These are phyloP conservation scores for Empis stercorea DNA, from an alignment of 2,888 invertebrate genomes.

Conservation along the genomic window DNA sequence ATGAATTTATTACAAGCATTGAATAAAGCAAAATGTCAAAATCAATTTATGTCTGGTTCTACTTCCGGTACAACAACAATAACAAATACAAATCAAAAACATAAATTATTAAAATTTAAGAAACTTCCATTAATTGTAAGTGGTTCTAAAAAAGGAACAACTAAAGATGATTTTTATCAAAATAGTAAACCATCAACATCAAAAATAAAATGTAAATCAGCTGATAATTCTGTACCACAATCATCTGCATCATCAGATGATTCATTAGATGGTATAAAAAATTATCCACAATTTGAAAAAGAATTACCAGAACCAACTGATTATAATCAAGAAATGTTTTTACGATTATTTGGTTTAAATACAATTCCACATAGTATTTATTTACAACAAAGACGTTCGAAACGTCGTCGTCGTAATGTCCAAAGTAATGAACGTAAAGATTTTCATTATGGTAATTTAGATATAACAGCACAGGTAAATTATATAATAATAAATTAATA, in stretches of 20 bases:
- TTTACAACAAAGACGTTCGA: constrained; percentile 30
- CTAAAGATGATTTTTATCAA: neutral
- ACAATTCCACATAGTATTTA: constrained; percentile 25
- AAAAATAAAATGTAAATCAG: constrained; percentile 5
- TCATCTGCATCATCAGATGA: constrained; percentile 23
- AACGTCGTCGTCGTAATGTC: constrained; percentile 30
- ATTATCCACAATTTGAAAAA: constrained; percentile 5
- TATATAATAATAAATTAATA: neutral
- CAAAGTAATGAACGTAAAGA: constrained; percentile 30
- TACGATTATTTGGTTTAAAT: constrained; percentile 26
- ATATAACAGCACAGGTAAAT: constrained; percentile 17
- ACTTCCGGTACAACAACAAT: too few species aligned
- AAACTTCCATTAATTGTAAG: neutral
- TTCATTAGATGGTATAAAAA: constrained; percentile 15
- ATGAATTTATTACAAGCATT: constrained; percentile 29
- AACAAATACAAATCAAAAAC: neutral
- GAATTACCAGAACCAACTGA: constrained; percentile 18
- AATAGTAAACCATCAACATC: neutral
- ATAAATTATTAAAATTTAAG: neutral
- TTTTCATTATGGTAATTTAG: constrained; percentile 33
- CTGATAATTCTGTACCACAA: neutral
- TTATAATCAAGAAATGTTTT: constrained; percentile 28
- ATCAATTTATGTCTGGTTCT: constrained; percentile 11
- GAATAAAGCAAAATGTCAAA: constrained; percentile 25
- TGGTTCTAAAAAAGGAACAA: neutral